Evolutionary conservation across 2,797 vertebrate species (phyloP), one percentile per base, ranked within the genome.

Genomic region (Catostomus latipinnis): DNA sequence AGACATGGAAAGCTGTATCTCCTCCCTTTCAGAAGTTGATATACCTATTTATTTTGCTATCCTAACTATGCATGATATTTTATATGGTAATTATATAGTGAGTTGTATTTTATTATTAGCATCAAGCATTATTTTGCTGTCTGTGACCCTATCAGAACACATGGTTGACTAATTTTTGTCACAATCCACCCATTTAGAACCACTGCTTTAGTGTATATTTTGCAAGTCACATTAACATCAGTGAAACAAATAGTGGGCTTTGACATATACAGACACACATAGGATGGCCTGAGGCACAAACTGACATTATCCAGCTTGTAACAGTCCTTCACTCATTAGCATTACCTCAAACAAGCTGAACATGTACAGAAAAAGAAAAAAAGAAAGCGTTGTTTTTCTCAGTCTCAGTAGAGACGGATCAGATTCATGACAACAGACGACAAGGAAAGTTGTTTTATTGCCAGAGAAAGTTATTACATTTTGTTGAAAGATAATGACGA

Each of bases 261-360:
- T 43, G 81, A 14, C 7, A 10, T 18, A 74, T 16, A 63, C 58
- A 76, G 46, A 61, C 46, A 34, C 8, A 43, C 68, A 62, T 69
- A 72, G 60, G 48, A 77, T 16, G 52, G 70, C 83, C 85, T 74
- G 50, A 81, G 82, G 88, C 84, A 49, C 54, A 76, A 71, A 70
- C 82, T 89, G 88, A 89, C 88, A 88, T 89, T 89, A 83, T 86
- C 63, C 79, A 86, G 82, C 68, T 76, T 80, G 50, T 62, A 79
- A 84, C 67, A 82, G 60, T 85, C 34, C 2, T 34, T 34, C 80
- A 79, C 74, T 81, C 84, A 82, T n/a, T 71, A 65, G 12, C 43
- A 60, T 68, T 61, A 78, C 68, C 75, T 79, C 74, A 14, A 54
- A 60, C 78, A 71, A 74, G 13, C 67, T 9, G 54, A 46, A 50